Conservation (phyloP, 2,113 vertebrate species). For the Eira barbara region DNA sequence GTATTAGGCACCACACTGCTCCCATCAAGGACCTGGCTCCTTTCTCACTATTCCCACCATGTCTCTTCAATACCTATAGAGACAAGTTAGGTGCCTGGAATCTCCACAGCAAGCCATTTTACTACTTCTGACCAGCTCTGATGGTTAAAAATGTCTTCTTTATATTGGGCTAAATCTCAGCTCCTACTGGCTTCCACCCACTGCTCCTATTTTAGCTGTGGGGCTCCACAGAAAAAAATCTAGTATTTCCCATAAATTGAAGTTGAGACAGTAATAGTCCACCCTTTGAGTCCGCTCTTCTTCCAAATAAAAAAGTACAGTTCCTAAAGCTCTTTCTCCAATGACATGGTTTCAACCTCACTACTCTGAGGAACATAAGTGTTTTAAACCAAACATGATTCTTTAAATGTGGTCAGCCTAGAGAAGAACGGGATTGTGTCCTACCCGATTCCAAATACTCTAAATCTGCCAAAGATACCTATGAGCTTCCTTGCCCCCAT, state of each 20-base stretch:
- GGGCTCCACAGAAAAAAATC: background rate
- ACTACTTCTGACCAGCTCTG: background rate
- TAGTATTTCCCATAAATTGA: background rate
- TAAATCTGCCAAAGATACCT: background rate
- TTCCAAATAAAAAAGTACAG: background rate
- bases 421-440: background rate
- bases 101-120: background rate
- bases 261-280: background rate
- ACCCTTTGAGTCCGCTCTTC: background rate
- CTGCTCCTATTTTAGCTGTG: background rate
- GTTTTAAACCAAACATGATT: background rate
- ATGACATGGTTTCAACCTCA: background rate
- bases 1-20: background rate
- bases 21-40: background rate
- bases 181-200: background rate
- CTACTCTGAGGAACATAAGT: background rate
- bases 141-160: background rate
- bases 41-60: background rate
- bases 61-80: background rate
- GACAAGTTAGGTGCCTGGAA: background rate
- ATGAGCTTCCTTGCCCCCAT: background rate
- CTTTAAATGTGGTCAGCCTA: background rate
- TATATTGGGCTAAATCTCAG: background rate
- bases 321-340: background rate
- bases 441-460: background rate